Evolutionary conservation across 2,797 vertebrate genomes (phyloP).

Genomic region (Pantherophis alleghaniensis): DNA sequence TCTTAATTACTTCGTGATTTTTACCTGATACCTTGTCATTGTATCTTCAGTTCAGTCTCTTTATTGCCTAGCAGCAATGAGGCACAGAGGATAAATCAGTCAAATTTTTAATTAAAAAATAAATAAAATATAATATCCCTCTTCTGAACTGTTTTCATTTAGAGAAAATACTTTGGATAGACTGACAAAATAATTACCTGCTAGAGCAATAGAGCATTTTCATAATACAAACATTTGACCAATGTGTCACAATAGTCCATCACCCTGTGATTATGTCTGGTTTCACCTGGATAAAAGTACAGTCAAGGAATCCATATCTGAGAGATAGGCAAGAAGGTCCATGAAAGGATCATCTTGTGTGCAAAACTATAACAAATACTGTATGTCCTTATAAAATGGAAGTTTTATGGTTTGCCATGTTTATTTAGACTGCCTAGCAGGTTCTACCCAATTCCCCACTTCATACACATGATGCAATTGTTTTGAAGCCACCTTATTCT

Average conservation of each 20-base stretch:
- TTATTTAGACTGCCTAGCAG: background rate
- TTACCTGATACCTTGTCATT: background rate
- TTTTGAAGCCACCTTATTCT: background rate
- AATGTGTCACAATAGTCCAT: background rate
- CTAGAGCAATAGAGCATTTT: background rate
- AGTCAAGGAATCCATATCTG: background rate
- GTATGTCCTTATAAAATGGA: background rate
- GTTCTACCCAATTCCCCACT: background rate
- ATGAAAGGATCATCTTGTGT: background rate
- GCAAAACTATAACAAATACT: background rate
- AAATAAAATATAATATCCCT: background rate
- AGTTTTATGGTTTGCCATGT: background rate
- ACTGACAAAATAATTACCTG: background rate
- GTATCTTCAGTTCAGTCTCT: background rate
- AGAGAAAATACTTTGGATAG: background rate
- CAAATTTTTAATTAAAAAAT: slow-evolving; percentile 13
- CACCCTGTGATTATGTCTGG: background rate
- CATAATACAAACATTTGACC: background rate
- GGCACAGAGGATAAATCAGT: background rate
- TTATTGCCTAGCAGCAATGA: background rate
- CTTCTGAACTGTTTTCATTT: background rate
- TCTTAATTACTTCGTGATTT: slow-evolving; percentile 6
- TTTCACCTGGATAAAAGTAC: background rate
- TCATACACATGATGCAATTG: background rate
- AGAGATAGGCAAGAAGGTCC: too few species aligned